Evolutionary conservation across 1,140 invertebrate species (phyloP).

Genomic region (Geopemphigus sp.): DNA sequence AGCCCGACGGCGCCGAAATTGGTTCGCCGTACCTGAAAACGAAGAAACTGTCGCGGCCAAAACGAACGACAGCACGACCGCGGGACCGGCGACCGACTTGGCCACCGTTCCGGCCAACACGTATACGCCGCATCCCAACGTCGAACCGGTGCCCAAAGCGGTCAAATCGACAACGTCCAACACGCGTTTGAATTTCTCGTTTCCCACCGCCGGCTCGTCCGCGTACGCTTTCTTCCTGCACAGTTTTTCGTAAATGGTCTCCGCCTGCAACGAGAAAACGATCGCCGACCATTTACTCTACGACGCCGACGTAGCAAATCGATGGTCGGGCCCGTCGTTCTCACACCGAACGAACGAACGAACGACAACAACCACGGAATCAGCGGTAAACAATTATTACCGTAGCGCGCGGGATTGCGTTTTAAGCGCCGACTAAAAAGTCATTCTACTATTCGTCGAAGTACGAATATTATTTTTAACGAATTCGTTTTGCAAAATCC

Average conservation of each 20-base stretch:
- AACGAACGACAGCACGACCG: slow-evolving; percentile 82
- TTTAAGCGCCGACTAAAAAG: no score
- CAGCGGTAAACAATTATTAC: no score
- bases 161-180: slow-evolving; percentile 76
- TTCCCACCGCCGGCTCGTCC: slow-evolving; percentile 5
- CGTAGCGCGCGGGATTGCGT: no score
- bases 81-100: slow-evolving; percentile 77
- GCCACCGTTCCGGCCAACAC: slow-evolving; percentile 87
- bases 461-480: no score
- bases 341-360: no score
- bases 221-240: slow-evolving; percentile 5
- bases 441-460: no score
- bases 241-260: neutral
- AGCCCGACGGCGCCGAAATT: no score
- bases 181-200: slow-evolving; percentile 68
- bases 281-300: no score
- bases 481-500: no score
- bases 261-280: neutral
- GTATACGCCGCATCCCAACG: slow-evolving; percentile 87
- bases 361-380: no score
- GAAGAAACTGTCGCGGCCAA: slow-evolving; percentile 85
- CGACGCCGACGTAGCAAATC: no score
- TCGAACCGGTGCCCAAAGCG: slow-evolving; percentile 80
- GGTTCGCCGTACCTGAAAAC: slow-evolving; percentile 79
- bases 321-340: no score